These are phyloP conservation scores for Gonioctena quinquepunctata DNA, from an alignment of 1,140 invertebrate species.

Conservation along the genomic window DNA sequence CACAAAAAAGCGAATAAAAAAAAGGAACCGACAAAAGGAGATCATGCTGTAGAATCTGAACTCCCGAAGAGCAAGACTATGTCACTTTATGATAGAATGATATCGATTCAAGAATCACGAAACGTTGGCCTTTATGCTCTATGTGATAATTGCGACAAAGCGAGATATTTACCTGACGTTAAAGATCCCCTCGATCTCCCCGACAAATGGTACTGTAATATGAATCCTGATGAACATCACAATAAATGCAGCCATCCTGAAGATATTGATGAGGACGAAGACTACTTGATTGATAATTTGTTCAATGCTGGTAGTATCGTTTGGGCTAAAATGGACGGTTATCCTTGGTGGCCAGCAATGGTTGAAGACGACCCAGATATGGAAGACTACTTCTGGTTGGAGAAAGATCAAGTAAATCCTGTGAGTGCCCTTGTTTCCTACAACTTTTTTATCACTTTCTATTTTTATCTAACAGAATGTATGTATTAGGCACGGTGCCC, in stretches of 20 bases:
- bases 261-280: constrained; percentile 49
- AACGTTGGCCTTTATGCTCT: constrained; percentile 63
- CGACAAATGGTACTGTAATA: constrained; percentile 65
- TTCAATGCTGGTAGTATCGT: constrained; percentile 69
- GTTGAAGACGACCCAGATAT: constrained; percentile 71
- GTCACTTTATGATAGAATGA: neutral
- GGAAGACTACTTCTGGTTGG: constrained; percentile 63
- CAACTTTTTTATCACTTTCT: no score
- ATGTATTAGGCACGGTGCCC: no score
- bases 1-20: neutral
- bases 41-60: no score
- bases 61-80: neutral
- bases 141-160: constrained; percentile 64
- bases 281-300: constrained; percentile 61
- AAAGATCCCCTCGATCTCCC: constrained; percentile 65
- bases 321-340: constrained; percentile 64
- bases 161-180: constrained; percentile 60
- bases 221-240: constrained; percentile 56
- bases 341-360: constrained; percentile 76
- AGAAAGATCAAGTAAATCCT: constrained; percentile 58
- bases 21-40: neutral
- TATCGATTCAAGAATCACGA: constrained; percentile 58
- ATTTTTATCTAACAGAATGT: no score
- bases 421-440: constrained; percentile 51
- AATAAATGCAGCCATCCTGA: constrained; percentile 58